Evolutionary conservation across 2,113 vertebrate genomes (phyloP).

Genomic region (Nesoenas mayeri): DNA sequence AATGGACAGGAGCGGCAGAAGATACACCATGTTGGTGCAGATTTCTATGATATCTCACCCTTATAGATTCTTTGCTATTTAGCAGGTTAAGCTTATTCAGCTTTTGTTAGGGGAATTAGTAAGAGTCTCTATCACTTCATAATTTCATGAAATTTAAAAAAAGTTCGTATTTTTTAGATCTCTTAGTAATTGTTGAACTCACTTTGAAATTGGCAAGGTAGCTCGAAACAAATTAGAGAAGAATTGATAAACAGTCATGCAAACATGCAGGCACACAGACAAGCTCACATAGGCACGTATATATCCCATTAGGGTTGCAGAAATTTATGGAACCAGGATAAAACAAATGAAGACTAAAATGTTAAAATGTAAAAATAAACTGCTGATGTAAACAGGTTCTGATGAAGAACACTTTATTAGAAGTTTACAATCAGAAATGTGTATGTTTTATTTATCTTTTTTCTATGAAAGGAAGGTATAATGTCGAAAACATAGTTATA

Average conservation of each 20-base stretch:
- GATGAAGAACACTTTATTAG: not conserved
- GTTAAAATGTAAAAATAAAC: not conserved
- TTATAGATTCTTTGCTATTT: not conserved
- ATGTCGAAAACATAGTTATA: not conserved
- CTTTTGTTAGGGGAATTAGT: not conserved
- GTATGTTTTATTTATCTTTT: not conserved
- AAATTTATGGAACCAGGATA: not conserved
- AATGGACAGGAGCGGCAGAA: not conserved
- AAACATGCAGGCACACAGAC: not conserved
- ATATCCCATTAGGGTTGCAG: fast-evolving
- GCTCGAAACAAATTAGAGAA: not conserved
- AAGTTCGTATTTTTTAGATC: not conserved
- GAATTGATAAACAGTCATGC: not conserved
- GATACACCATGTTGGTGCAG: fast-evolving
- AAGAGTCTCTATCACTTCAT: not conserved
- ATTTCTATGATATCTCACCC: not conserved
- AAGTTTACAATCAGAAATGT: not conserved
- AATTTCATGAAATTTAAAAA: not conserved
- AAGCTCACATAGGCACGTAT: fast-evolving
- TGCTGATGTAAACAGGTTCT: not conserved
- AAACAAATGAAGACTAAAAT: not conserved
- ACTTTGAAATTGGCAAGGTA: not conserved
- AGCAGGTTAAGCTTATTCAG: not conserved
- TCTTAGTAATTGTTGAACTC: not conserved
- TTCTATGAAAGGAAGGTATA: not conserved